Evolutionary conservation across 2,797 vertebrate genomes (phyloP).

Genomic region (Pseudomugil tenellus): DNA sequence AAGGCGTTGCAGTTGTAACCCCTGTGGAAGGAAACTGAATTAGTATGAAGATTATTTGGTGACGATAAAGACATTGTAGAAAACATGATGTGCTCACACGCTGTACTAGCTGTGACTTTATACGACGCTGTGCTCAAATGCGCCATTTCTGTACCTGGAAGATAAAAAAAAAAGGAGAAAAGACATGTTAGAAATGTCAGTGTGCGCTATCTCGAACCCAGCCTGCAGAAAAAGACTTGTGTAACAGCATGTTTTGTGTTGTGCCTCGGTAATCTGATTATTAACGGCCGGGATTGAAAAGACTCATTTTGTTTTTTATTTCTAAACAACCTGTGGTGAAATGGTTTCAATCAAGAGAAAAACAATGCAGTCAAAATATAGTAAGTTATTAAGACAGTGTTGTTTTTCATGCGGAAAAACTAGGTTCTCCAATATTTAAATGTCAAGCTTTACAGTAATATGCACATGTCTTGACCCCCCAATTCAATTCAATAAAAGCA

Average conservation of each 20-base stretch:
- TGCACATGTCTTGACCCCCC: too few species aligned
- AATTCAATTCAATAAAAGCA: too few species aligned
- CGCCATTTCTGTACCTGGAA: conserved; percentile 50
- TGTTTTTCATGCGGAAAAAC: too few species aligned
- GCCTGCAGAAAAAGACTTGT: conserved; percentile 25
- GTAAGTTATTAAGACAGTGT: too few species aligned
- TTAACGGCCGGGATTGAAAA: conserved; percentile 30
- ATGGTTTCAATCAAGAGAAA: conserved; percentile 15
- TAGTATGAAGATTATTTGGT: neutral
- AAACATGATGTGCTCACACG: conserved; percentile 35
- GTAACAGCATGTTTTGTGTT: conserved; percentile 45
- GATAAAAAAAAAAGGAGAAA: conserved; percentile 24
- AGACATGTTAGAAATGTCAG: conserved; percentile 39
- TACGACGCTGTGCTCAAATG: conserved; percentile 19
- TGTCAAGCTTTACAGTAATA: too few species aligned
- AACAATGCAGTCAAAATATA: neutral
- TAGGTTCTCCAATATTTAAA: too few species aligned
- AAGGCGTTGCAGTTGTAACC: conserved; percentile 59
- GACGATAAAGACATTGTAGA: neutral
- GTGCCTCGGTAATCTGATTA: conserved; percentile 68
- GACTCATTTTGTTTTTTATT: conserved; percentile 26
- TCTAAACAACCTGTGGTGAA: conserved; percentile 33
- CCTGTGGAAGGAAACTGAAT: conserved; percentile 41
- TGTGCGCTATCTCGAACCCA: conserved; percentile 13
- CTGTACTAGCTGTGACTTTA: neutral